Base-by-base conservation (phyloP, 2,888 invertebrate genomes). In the Strigamia transsilvanica region DNA sequence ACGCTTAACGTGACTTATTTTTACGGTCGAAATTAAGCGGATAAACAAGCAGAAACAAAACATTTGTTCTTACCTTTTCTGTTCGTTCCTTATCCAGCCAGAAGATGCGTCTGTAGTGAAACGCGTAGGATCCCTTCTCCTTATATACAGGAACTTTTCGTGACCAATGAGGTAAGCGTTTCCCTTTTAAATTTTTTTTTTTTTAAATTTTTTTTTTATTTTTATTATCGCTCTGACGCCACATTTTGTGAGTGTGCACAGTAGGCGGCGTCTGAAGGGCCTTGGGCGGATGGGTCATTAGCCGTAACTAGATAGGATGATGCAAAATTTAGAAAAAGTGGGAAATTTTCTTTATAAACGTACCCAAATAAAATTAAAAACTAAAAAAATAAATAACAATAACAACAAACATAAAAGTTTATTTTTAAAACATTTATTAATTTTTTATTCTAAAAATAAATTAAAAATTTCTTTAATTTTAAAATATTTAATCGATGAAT, bases 81-180 rank as follows among this genome's bases (percentile, higher is more conserved):
- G 21, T 23, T 21, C 5, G 1, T 23, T 66, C 61, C 61, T 66
- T 21, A 66, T 66, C 61, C 61, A 66, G 61, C 1, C 61, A 66
- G 61, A 66, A 66, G 61, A 66, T 66, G 61, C 61, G 61, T 66
- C 21, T 66, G 61, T 66, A 66, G 61, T 66, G 61, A 66, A 66
- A 66, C 21, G 61, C 61, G 61, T 66, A 66, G 61, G 61, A 66
- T 21, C 61, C 61, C 21, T 2, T 66, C 61, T 66, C 61, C 61
- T 66, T 66, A 23, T 66, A 66, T 66, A 66, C 61, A 66, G 61
- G 23, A 66, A 66, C 21, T 23, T 18, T 23, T 66, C 61, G 61
- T 66, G 61, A 66, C 61, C 61, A 66, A 66, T 66, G 61, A 66
- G 61, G 61, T 66, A 66, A 66, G 61, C 12, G 61, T 66, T 66